Evolutionary conservation across 1,140 invertebrate species (phyloP), one percentile per base, ranked within the genome.

Genomic region (Drosophila tristis): DNA sequence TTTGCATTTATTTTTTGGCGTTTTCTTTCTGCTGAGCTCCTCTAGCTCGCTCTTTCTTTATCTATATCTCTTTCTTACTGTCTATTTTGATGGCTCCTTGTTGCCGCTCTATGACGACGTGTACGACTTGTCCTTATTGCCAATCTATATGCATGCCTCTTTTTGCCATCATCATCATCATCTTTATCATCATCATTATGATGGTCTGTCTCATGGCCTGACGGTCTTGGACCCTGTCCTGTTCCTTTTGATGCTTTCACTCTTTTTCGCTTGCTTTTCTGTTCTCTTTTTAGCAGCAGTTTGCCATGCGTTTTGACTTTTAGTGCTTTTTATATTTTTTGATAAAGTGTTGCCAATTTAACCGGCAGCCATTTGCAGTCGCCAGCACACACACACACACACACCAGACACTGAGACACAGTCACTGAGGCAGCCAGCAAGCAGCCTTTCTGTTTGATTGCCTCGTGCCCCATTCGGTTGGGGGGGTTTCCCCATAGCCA

Each of bases 341-440:
- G 85, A 89, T 89, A 89, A 89, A 89, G 84, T 89, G 84, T 89
- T 89, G 84, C 84, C 84, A 89, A 89, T 89, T 89, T 89, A 89
- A 84, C 84, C 72, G 79, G 72, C 85, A 89, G 84, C 84, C 84
- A 89, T 89, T 89, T 89, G 72, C 84, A 68, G 56, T 60, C 49
- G 49, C 71, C 35, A 20, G 51, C 16, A 48, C 42, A 61, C 13
- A 63, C 7, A 74, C 23, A 62, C 9, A 58, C 39, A 56, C 53
- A 45, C 55, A 65, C 39, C 5, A 59, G 9, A 55, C 31, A 5
- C 63, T 64, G 66, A 57, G 61, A 39, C 11, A 43, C 47, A 66
- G n/a, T 44, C 59, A 43, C 64, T 65, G 56, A 76, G 67, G 62
- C 76, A 75, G 59, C 44, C 49, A 72, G 61, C 61, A 39, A 59